Conservation (phyloP, 2,797 vertebrate genomes). For the Leucoraja ocellata region DNA sequence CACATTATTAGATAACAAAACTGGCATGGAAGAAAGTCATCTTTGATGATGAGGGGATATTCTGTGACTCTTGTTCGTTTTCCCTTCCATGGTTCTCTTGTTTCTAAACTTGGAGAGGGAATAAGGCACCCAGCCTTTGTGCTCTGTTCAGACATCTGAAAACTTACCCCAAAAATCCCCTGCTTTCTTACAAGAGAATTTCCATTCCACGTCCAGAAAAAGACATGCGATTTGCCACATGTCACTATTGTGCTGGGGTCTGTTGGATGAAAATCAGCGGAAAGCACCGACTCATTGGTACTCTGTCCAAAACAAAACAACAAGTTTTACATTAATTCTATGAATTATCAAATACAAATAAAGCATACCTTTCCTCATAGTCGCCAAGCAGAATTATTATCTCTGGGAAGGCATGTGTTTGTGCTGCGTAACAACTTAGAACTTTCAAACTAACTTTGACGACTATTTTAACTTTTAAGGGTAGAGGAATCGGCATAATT, state of each 20-base stretch:
- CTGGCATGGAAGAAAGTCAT: no score
- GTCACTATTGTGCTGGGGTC: slow-evolving; percentile 89
- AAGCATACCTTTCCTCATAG: not conserved
- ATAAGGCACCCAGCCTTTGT: not conserved
- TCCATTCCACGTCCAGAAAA: slow-evolving; percentile 95
- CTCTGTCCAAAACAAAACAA: slow-evolving; percentile 60
- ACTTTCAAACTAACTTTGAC: not conserved
- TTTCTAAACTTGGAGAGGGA: not conserved
- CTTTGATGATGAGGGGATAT: no score
- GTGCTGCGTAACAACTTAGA: not conserved
- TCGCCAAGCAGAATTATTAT: not conserved
- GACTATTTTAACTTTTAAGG: not conserved
- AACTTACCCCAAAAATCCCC: slow-evolving; percentile 89
- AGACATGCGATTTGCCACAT: slow-evolving; percentile 95
- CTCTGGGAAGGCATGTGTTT: no score
- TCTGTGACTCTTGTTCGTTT: not conserved
- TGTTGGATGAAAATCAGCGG: slow-evolving; percentile 88
- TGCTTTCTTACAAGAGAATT: slow-evolving; percentile 86
- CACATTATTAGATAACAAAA: no score
- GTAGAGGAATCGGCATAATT: not conserved
- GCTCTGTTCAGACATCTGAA: not conserved
- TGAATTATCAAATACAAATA: slow-evolving; percentile 5
- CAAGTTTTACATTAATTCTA: not conserved
- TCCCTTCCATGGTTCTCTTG: not conserved
- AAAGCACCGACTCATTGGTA: slow-evolving; percentile 90